Conservation (phyloP, 2,113 vertebrate species). For the Vulpes vulpes region DNA sequence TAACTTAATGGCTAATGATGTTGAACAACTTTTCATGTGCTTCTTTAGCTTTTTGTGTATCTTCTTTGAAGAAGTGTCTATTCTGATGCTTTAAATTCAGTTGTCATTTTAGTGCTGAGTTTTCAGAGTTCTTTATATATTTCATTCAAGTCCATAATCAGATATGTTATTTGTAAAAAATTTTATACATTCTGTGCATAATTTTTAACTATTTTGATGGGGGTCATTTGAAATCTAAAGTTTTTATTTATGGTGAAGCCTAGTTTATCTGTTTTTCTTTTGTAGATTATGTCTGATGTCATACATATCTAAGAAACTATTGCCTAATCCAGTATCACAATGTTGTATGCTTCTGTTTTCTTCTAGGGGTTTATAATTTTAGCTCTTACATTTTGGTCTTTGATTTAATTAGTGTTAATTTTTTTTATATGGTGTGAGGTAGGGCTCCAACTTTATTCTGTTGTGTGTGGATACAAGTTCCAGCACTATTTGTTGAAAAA, state of each 20-base stretch:
- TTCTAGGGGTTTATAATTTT: background rate
- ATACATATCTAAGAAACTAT: background rate
- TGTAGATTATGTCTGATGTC: background rate
- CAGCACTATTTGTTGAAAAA: background rate
- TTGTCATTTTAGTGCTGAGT: background rate
- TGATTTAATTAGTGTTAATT: background rate
- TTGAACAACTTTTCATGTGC: background rate
- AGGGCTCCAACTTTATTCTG: background rate
- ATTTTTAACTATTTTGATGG: background rate
- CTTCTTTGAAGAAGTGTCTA: background rate
- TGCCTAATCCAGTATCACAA: background rate
- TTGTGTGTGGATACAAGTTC: background rate
- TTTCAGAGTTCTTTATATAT: background rate
- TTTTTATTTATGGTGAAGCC: constrained; percentile 1
- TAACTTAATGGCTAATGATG: background rate
- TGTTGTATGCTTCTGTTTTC: background rate
- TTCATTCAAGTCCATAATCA: background rate
- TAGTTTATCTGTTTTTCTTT: background rate
- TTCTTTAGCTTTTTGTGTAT: background rate
- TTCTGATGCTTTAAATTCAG: background rate
- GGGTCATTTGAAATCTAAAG: background rate
- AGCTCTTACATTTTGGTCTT: background rate
- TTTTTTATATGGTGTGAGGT: background rate
- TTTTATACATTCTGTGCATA: background rate
- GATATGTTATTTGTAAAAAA: background rate